Percentiles rank a stretch among this genome's conserved stretches.
These are phyloP conservation scores for Epizoanthus illoricatus DNA, from an alignment of 92 coral and sea anemone species.

Conservation along the genomic window DNA sequence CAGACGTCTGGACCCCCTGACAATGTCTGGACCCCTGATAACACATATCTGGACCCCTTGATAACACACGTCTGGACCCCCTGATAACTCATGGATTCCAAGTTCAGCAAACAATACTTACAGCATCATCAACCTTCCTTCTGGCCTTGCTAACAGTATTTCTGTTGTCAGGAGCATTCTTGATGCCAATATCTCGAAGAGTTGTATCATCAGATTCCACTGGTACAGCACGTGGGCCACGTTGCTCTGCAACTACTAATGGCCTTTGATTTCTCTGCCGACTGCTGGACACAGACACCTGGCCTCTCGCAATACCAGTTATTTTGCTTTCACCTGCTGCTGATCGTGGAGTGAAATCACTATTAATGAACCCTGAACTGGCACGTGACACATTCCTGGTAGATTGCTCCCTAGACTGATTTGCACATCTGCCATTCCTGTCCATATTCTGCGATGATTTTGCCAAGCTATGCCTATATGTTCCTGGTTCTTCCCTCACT, in stretches of 20 bases:
- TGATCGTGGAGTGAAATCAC: not conserved
- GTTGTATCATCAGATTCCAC: conserved; percentile 13
- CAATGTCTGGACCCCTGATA: no score
- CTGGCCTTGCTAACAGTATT: not conserved
- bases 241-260: conserved; percentile 12
- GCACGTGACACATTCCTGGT: not conserved
- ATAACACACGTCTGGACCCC: no score
- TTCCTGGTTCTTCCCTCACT: not conserved
- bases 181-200: not conserved
- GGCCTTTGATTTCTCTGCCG: not conserved
- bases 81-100: not conserved
- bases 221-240: not conserved
- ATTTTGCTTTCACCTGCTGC: not conserved
- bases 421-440: not conserved
- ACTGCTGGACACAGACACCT: not conserved
- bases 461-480: not conserved
- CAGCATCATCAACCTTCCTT: not conserved
- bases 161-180: not conserved
- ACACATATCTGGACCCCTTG: no score
- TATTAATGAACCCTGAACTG: not conserved
- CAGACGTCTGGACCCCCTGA: not conserved
- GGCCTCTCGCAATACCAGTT: not conserved
- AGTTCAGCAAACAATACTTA: not conserved
- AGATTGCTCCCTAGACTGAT: not conserved
- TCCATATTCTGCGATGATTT: not conserved